These are phyloP conservation scores for Iselma pallidipennis DNA, from an alignment of 2,888 invertebrate genomes.

Conservation along the genomic window DNA sequence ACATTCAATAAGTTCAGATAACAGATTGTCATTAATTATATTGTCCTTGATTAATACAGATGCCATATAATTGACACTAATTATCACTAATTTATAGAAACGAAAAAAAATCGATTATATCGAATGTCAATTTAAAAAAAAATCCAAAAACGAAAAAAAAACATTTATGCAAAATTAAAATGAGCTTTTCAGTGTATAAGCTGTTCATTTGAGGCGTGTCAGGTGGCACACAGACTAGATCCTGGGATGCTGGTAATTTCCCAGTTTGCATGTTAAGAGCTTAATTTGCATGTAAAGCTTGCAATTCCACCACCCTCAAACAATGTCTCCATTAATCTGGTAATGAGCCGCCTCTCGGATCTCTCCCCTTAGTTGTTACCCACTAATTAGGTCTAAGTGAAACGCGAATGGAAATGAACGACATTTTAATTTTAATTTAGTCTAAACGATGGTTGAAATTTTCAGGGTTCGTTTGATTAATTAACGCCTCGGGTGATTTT, in stretches of 20 bases:
- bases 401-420: slow-evolving; percentile 17
- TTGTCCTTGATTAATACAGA: slow-evolving; percentile 14
- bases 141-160: neutral
- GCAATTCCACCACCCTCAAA: slow-evolving; percentile 50
- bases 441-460: neutral
- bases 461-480: neutral
- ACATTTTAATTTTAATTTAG: neutral
- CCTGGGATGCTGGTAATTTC: slow-evolving; percentile 52
- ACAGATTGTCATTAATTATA: slow-evolving; percentile 9
- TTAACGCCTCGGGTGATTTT: neutral
- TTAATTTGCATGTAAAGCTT: slow-evolving; percentile 56
- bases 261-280: slow-evolving; percentile 56
- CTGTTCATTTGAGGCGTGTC: slow-evolving; percentile 36
- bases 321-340: slow-evolving; percentile 56
- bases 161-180: slow-evolving; percentile 8
- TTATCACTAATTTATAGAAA: slow-evolving; percentile 2
- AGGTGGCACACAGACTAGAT: slow-evolving; percentile 22
- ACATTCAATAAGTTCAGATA: slow-evolving; percentile 5
- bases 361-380: slow-evolving; percentile 29
- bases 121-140: no score
- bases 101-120: neutral
- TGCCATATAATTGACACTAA: slow-evolving; percentile 4
- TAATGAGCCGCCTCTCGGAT: slow-evolving; percentile 48
- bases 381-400: slow-evolving; percentile 46
- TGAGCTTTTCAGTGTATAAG: slow-evolving; percentile 19